Evolutionary conservation across 2,113 vertebrate genomes (phyloP).

Genomic region (Heloderma charlesbogerti): DNA sequence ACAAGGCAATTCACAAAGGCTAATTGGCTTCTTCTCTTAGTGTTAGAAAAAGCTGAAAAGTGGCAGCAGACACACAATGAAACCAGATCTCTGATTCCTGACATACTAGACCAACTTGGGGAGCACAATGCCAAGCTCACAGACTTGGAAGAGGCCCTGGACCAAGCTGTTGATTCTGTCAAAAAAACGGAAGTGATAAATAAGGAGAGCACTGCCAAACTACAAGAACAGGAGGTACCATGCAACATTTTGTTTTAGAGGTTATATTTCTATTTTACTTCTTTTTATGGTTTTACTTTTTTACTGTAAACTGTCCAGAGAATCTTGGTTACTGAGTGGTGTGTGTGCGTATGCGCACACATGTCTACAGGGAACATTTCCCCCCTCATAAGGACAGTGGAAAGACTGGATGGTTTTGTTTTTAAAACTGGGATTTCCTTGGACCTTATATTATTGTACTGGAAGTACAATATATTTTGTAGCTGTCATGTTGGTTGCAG

Average conservation of each 20-base stretch:
- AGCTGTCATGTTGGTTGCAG: neutral
- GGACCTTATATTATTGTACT: no score
- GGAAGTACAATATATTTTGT: neutral
- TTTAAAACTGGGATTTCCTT: neutral
- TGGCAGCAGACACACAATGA: conserved; percentile 84
- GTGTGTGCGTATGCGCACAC: no score
- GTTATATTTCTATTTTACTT: neutral
- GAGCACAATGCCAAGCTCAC: conserved; percentile 81
- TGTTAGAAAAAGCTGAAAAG: conserved; percentile 80
- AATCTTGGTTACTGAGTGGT: neutral
- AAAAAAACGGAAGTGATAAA: conserved; percentile 80
- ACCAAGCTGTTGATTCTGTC: conserved; percentile 74
- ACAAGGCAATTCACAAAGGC: neutral
- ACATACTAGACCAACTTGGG: conserved; percentile 81
- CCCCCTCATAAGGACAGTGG: neutral
- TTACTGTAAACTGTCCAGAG: neutral
- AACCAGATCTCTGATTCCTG: conserved; percentile 81
- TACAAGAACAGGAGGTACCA: conserved; percentile 85
- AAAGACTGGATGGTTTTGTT: conserved; percentile 7
- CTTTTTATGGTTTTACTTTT: neutral
- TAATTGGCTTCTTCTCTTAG: conserved; percentile 71
- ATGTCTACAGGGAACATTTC: neutral
- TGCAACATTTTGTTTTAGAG: neutral
- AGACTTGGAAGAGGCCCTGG: conserved; percentile 81
- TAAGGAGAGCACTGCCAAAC: conserved; percentile 77